Evolutionary conservation across 2,888 invertebrate genomes (phyloP).

Genomic region (Melieria crassipennis): DNA sequence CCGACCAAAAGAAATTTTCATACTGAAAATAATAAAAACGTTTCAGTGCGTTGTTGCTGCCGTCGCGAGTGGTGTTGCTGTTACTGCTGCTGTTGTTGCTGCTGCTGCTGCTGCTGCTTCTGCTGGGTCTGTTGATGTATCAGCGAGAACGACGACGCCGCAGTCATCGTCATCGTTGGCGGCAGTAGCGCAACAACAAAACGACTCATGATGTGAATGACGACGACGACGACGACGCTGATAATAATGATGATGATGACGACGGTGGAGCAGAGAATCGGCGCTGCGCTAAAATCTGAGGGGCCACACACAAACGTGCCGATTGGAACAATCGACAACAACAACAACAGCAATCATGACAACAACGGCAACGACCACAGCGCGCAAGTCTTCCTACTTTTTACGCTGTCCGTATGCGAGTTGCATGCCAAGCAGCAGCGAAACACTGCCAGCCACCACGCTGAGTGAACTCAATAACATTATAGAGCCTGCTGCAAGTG

Average conservation of each 20-base stretch:
- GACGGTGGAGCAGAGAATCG: neutral
- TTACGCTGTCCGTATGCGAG: too few species aligned
- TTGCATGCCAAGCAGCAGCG: too few species aligned
- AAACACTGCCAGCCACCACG: neutral
- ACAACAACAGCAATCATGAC: conserved; percentile 11
- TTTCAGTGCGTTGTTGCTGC: conserved; percentile 14
- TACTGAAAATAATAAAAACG: conserved; percentile 45
- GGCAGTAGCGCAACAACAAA: conserved; percentile 19
- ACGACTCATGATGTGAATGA: conserved; percentile 18
- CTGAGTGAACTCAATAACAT: neutral
- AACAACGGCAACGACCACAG: neutral
- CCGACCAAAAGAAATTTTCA: conserved; percentile 60
- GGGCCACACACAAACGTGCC: too few species aligned
- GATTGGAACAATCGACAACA: neutral
- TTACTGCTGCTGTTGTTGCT: neutral
- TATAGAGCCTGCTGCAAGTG: neutral
- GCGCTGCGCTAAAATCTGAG: too few species aligned
- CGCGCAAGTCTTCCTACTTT: too few species aligned
- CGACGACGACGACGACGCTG: conserved; percentile 6
- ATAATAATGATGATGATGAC: conserved; percentile 17
- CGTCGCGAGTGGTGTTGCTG: conserved; percentile 2
- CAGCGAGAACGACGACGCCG: neutral
- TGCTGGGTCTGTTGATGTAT: conserved; percentile 10
- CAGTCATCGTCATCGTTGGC: conserved; percentile 11
- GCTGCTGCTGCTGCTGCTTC: neutral